A percentile compares a stretch with the other conserved stretches of the same genome.
phyloP scores from a whole-genome alignment of 2,797 vertebrate species.

The Channa striata region DNA sequence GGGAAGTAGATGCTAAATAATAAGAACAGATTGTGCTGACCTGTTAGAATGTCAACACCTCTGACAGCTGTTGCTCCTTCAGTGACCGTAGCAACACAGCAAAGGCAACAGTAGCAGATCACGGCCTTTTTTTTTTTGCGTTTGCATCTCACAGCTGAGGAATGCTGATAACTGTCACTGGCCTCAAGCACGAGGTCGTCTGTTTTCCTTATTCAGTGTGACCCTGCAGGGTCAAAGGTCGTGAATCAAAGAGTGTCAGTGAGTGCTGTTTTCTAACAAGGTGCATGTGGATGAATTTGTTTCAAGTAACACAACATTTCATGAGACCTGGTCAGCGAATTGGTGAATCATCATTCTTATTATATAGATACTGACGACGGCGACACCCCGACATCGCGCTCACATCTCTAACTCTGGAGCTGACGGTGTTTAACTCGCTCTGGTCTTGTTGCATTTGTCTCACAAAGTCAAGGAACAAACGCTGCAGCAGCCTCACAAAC shows the following conservation, averaged over 20 bases:
- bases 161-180: background rate
- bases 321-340: background rate
- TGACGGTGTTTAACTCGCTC: too few species aligned
- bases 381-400: background rate
- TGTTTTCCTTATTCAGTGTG: constrained; percentile 32
- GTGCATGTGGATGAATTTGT: constrained; percentile 20
- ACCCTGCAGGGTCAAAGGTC: constrained; percentile 41
- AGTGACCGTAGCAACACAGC: constrained; percentile 20
- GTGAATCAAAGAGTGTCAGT: background rate
- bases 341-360: constrained; percentile 11
- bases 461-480: too few species aligned
- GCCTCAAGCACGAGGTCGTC: constrained; percentile 32
- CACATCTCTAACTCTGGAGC: too few species aligned
- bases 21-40: constrained; percentile 57
- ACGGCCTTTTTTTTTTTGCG: background rate
- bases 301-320: too few species aligned
- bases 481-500: too few species aligned
- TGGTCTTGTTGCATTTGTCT: too few species aligned
- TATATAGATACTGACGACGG: background rate
- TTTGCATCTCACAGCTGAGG: background rate
- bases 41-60: constrained; percentile 24
- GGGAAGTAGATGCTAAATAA: constrained; percentile 36
- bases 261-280: constrained; percentile 36
- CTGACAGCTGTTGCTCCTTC: constrained; percentile 41
- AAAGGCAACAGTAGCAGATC: constrained; percentile 24